Evolutionary conservation across 2,797 vertebrate genomes (phyloP).

Genomic region (Fundulus diaphanus): DNA sequence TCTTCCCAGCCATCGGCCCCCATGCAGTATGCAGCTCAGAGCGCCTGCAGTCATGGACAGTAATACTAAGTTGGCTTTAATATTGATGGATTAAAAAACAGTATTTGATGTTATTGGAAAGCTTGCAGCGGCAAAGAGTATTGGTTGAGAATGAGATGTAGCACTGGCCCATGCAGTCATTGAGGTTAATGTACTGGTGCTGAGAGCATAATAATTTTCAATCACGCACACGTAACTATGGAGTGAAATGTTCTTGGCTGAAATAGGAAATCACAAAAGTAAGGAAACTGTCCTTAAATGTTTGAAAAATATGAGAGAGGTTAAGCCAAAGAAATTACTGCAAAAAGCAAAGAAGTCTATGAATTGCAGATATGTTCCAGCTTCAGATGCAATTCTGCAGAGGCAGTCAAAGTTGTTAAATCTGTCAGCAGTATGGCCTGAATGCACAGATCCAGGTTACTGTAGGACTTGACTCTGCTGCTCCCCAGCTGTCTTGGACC

Average conservation of each 20-base stretch:
- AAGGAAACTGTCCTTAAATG: not conserved
- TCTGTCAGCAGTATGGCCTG: slow-evolving; percentile 70
- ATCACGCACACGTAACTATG: slow-evolving; percentile 33
- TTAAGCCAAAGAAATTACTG: slow-evolving; percentile 2
- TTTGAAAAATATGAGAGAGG: slow-evolving; percentile 4
- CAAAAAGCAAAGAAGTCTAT: slow-evolving; percentile 6
- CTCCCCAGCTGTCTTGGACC: slow-evolving; percentile 78
- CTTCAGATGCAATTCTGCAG: slow-evolving; percentile 53
- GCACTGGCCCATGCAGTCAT: slow-evolving; percentile 33
- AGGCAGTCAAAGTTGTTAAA: slow-evolving; percentile 70
- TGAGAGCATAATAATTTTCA: slow-evolving; percentile 51
- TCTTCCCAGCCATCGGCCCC: slow-evolving; percentile 31
- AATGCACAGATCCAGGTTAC: slow-evolving; percentile 70
- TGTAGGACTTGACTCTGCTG: slow-evolving; percentile 72
- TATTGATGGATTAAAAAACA: slow-evolving; percentile 54
- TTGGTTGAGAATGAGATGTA: slow-evolving; percentile 29
- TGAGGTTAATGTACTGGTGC: slow-evolving; percentile 46
- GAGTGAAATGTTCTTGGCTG: slow-evolving; percentile 20
- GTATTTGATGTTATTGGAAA: slow-evolving; percentile 47
- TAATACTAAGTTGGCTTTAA: slow-evolving; percentile 51
- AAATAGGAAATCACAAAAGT: slow-evolving; percentile 14
- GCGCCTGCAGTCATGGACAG: slow-evolving; percentile 39
- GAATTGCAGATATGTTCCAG: slow-evolving; percentile 57
- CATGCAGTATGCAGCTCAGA: slow-evolving; percentile 19
- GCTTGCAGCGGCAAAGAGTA: slow-evolving; percentile 33